Evolutionary conservation across 2,113 vertebrate species (phyloP).

Genomic region (Probosciger aterrimus): DNA sequence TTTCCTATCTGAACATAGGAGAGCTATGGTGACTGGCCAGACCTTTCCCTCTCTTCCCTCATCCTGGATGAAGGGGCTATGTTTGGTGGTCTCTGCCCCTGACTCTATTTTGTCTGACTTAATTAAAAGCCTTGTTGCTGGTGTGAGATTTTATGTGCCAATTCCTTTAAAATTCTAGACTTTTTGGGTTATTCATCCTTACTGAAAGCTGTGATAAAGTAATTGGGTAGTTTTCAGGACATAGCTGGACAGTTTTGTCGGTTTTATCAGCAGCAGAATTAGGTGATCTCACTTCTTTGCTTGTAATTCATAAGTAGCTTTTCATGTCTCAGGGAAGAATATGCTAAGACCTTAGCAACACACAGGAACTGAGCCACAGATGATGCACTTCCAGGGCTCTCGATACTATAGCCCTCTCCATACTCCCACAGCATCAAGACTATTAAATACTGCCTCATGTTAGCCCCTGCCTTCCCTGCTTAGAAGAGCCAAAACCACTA

Average conservation of each 20-base stretch:
- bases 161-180: not conserved
- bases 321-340: not conserved
- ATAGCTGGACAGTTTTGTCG: too few species aligned
- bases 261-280: not conserved
- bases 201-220: not conserved
- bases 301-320: not conserved
- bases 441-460: not conserved
- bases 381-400: fast-evolving
- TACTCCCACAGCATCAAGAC: fast-evolving
- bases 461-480: not conserved
- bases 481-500: not conserved
- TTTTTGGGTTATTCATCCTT: not conserved
- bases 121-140: not conserved
- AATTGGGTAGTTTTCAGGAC: not conserved
- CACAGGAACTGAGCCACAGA: fast-evolving
- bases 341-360: fast-evolving
- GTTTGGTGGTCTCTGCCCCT: not conserved
- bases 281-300: not conserved
- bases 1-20: not conserved
- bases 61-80: not conserved
- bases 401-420: fast-evolving
- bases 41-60: not conserved
- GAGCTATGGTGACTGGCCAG: not conserved
- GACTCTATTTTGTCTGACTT: not conserved
- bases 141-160: not conserved